Conservation (phyloP, 2,888 invertebrate species). For the Abrostola triplasia region DNA sequence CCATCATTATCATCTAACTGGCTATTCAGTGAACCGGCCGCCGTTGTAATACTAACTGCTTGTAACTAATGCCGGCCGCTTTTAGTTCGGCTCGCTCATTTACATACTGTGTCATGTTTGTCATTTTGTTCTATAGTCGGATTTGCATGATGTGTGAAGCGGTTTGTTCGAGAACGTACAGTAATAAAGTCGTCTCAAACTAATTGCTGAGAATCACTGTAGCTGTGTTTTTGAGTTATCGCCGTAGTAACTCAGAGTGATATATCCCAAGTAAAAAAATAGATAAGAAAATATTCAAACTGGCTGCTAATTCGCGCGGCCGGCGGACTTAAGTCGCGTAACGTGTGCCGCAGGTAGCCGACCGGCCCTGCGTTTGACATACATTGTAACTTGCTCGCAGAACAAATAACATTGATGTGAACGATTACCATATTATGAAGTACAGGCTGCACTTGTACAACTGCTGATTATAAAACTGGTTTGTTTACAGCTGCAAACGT, state of each 20-base stretch:
- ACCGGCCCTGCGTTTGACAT: conserved; percentile 15
- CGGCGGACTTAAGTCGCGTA: neutral
- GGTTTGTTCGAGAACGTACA: conserved; percentile 19
- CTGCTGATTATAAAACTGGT: conserved; percentile 16
- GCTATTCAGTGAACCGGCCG: conserved; percentile 15
- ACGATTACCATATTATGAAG: conserved; percentile 15
- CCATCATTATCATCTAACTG: conserved; percentile 19
- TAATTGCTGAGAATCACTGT: conserved; percentile 1
- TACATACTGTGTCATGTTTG: conserved; percentile 35
- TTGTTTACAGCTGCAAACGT: conserved; percentile 14
- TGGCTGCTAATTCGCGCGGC: neutral
- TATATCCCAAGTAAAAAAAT: too few relatives aligned
- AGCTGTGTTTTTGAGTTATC: neutral
- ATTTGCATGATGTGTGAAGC: conserved; percentile 27
- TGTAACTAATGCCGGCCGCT: conserved; percentile 28
- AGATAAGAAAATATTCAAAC: too few relatives aligned
- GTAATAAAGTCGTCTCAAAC: conserved; percentile 8
- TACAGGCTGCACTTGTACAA: conserved; percentile 1
- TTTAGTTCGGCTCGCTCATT: conserved; percentile 40
- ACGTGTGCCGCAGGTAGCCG: neutral
- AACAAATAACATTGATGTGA: too few relatives aligned
- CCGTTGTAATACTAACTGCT: conserved; percentile 20
- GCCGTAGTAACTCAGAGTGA: neutral
- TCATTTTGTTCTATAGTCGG: conserved; percentile 35
- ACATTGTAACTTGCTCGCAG: conserved; percentile 17